Evolutionary conservation across 2,113 vertebrate genomes (phyloP), one percentile per base, ranked within the genome.

Genomic region (Lepus europaeus): DNA sequence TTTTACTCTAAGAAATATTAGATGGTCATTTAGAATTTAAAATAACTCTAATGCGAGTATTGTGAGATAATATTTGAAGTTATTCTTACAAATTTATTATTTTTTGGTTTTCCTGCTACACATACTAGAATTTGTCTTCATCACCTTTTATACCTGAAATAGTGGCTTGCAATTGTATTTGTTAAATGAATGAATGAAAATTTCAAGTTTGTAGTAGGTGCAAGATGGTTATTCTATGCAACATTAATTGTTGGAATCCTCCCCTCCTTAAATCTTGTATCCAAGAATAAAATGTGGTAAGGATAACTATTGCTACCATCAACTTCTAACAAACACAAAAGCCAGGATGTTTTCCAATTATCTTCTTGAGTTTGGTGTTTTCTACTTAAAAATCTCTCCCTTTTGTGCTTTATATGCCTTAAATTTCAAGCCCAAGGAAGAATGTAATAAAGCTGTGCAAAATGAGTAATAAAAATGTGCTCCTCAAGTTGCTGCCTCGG

Each of bases 1-100:
- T 39, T 31, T 91, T 19, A 87, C 12, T 31, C 45, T 93, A n/a
- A 84, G 64, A 94, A 94, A 92, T 89, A 94, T 27, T 94, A 25
- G 1, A 78, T 68, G 20, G 13, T 76, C 22, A 88, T 39, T 79
- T 76, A 86, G 45, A 95, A 78, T 59, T 86, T 77, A 81, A 97
- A 91, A 87, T 63, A 85, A 9, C 36, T 91, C 4, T 63, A 27
- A 78, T n/a, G n/a, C 8, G 59, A 83, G 51, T 31, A n/a, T 49
- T 61, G 19, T 49, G 22, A 33, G 13, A 53, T 70, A 83, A 49
- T 31, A 53, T 23, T 68, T 39, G 76, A 68, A 13, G 39, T 83
- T 53, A 77, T 63, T 81, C 91, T 91, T 63, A 88, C 53, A 59
- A 45, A 31, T 53, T n/a, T 11, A 33, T 79, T 33, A 4, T 69